Evolutionary conservation across 1,140 invertebrate genomes (phyloP), one percentile per base, ranked within the genome.

Genomic region (Fopius arisanus): DNA sequence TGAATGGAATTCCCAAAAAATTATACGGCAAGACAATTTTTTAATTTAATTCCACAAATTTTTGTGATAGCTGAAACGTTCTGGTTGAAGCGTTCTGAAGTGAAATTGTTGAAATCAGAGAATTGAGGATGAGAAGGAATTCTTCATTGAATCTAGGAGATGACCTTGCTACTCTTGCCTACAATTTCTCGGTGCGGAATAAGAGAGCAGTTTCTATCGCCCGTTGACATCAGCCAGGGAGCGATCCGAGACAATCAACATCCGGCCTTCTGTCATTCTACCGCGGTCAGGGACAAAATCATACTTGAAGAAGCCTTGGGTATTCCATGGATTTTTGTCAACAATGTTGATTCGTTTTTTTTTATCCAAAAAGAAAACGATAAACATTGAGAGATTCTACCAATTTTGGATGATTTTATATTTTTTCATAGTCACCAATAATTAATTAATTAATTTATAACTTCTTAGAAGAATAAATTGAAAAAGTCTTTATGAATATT

Each of bases 221-320:
- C 19, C n/a, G 54, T 59, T 59, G 54, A 59, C 54, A 59, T 59
- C 54, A 26, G 54, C 10, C 54, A 26, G 14, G 21, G 54, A 26
- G 54, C 54, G 54, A 59, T 59, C 54, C 54, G 54, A 59, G 54
- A 59, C 54, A 23, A 26, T 59, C 23, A 59, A 59, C 54, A 59
- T 59, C 54, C 54, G 54, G 54, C 21, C 14, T 26, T 0, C 23
- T 26, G 23, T 26, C 12, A 23, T 26, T 5, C 19, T 1, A 19
- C 43, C 1, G 9, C 23, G 54, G 54, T 59, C 54, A 59, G 54
- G 54, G 54, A 59, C 54, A 59, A 59, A 59, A 21, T 59, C 3
- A 54, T 48, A 19, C 43, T 48, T 19, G 1, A 48, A n/a, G 6
- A 16, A 12, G 3, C 16, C 43, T 16, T 19, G 7, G 16, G 43